These are phyloP conservation scores for Oegoconia quadripuncta DNA, from an alignment of 2,888 invertebrate species.

Conservation along the genomic window DNA sequence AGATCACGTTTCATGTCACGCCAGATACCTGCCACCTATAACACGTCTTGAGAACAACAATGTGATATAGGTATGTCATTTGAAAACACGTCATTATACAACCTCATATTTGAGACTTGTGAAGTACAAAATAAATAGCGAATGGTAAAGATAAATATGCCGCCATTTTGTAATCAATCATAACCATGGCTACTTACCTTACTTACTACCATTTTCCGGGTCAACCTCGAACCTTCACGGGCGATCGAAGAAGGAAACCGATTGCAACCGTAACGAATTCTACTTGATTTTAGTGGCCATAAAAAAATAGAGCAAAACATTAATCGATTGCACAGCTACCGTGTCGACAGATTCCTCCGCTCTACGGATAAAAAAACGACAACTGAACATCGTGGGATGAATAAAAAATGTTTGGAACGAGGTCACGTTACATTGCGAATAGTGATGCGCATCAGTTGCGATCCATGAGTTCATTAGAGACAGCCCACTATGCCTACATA, in stretches of 20 bases:
- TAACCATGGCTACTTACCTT: not conserved
- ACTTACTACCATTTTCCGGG: slow-evolving; percentile 26
- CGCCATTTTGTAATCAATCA: not conserved
- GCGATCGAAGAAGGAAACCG: slow-evolving; percentile 36
- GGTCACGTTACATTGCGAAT: slow-evolving; percentile 36
- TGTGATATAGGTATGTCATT: not conserved
- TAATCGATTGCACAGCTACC: slow-evolving; percentile 33
- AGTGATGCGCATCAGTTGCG: slow-evolving; percentile 28
- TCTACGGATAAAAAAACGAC: slow-evolving; percentile 28
- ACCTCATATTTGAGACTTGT: not conserved
- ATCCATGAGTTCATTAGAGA: slow-evolving; percentile 29
- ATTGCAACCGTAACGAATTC: slow-evolving; percentile 33
- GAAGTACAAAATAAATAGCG: not conserved
- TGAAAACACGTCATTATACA: not conserved
- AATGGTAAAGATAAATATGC: slow-evolving; percentile 6
- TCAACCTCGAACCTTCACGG: slow-evolving; percentile 37
- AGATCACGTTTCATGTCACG: slow-evolving; percentile 28
- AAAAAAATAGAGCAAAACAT: slow-evolving; percentile 33
- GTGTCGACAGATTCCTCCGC: slow-evolving; percentile 30
- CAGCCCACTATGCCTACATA: slow-evolving; percentile 19
- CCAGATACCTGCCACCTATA: not conserved
- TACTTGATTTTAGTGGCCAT: slow-evolving; percentile 22
- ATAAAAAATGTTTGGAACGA: slow-evolving; percentile 41
- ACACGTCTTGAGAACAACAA: not conserved
- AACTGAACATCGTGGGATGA: slow-evolving; percentile 30